Evolutionary conservation across 1,140 invertebrate genomes (phyloP), one percentile per base, ranked within the genome.

Genomic region (Trichonephila clavipes): DNA sequence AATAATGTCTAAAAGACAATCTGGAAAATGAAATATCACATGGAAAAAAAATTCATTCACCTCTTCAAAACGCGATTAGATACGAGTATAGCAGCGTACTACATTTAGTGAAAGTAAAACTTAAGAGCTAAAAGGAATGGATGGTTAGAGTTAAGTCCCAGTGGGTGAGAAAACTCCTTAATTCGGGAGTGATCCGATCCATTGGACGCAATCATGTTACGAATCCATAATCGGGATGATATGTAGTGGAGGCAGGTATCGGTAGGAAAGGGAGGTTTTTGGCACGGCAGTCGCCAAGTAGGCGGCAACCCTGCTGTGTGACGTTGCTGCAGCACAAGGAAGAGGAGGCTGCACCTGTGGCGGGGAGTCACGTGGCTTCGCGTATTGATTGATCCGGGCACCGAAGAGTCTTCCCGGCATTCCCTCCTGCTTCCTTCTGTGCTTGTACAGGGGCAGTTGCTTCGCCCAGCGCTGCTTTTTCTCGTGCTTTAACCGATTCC

Each of bases 331-430:
- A 69, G 91, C 64, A 66, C 66, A 34, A 66, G 90, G 77, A 64
- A 83, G 81, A 77, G 90, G 90, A 44, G 90, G 82, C 85, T 92
- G 91, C 91, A 92, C 91, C 91, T 92, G 91, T 92, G 91, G 91
- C 91, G 83, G 90, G 28, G n/a, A 92, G 85, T 92, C 91, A 92
- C 91, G 91, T 92, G 91, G 40, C 81, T 34, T 51, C 82, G 61
- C 58, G 81, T 92, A 92, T 92, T 92, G 91, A 92, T 92, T 92
- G 91, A 92, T 92, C 91, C 91, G 85, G 91, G 82, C 82, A 77
- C 62, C 88, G 72, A 77, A 40, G 28, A 44, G 62, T 21, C 91
- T 92, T 87, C 83, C 91, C 91, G 81, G 91, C 91, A 92, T 92
- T 92, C 91, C 91, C 91, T 40, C 24, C 77, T 34, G 72, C 66